A percentile compares a stretch with the other conserved stretches of the same genome.
phyloP scores from a whole-genome alignment of 1,140 invertebrate genomes.

The Elymnias hypermnestra region DNA sequence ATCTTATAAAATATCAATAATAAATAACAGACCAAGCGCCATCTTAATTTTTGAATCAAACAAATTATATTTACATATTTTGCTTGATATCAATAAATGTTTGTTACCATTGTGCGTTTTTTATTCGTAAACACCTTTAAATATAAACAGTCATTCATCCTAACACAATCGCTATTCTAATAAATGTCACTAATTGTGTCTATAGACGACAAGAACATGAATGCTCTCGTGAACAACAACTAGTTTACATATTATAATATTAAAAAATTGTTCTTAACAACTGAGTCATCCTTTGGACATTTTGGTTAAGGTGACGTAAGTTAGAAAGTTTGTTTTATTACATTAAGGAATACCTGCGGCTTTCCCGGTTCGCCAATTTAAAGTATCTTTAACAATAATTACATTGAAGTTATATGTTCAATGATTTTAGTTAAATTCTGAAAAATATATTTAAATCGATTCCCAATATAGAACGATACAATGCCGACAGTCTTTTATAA shows the following conservation, averaged over 20 bases:
- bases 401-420: too few relatives aligned
- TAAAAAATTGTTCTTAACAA: conserved; percentile 65
- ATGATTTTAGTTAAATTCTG: too few relatives aligned
- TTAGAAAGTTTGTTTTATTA: too few relatives aligned
- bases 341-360: too few relatives aligned
- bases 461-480: too few relatives aligned
- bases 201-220: conserved; percentile 38
- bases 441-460: too few relatives aligned
- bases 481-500: too few relatives aligned
- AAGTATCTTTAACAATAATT: too few relatives aligned
- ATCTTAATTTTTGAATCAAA: not conserved
- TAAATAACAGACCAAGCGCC: too few relatives aligned
- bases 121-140: conserved; percentile 17
- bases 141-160: conserved; percentile 27
- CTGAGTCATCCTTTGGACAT: conserved; percentile 65
- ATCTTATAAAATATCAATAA: too few relatives aligned
- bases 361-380: too few relatives aligned
- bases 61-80: conserved; percentile 1
- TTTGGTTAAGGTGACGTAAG: conserved; percentile 47
- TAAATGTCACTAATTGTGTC: conserved; percentile 67
- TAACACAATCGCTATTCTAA: conserved; percentile 53
- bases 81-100: conserved; percentile 3
- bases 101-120: conserved; percentile 18
- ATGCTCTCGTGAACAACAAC: conserved; percentile 43
- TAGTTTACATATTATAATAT: conserved; percentile 74